phyloP scores from a whole-genome alignment of 2,797 vertebrate species.

The Chelonia mydas region DNA sequence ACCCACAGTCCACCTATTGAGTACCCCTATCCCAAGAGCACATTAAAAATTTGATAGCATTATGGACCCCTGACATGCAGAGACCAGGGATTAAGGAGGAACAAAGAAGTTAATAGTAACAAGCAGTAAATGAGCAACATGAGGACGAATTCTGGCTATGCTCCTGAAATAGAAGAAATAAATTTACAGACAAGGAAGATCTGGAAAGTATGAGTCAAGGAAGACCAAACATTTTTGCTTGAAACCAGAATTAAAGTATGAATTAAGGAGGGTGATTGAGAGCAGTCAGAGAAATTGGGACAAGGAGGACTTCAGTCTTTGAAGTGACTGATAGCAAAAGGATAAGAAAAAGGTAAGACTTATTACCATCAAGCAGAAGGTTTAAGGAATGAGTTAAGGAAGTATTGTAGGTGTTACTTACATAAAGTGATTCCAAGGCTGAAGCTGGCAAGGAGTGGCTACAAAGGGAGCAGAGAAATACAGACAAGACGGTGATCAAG shows the following conservation, averaged over 20 bases:
- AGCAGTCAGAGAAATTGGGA: neutral
- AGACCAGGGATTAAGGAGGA: neutral
- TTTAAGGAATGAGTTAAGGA: neutral
- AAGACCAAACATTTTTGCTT: neutral
- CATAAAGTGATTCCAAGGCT: neutral
- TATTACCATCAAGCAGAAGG: neutral
- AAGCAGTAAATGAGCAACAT: neutral
- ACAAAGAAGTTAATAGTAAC: neutral
- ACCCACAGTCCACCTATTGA: too few relatives aligned
- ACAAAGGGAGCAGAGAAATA: neutral
- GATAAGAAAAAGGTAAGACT: neutral
- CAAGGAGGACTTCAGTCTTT: slow-evolving; percentile 22
- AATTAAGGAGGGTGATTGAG: neutral
- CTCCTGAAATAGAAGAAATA: neutral
- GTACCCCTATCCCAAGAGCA: neutral
- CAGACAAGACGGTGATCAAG: neutral
- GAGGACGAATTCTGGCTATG: neutral
- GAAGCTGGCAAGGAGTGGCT: neutral
- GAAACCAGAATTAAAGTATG: neutral
- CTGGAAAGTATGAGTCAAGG: neutral
- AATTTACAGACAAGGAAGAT: neutral
- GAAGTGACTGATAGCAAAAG: neutral
- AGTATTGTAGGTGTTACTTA: neutral
- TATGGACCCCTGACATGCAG: rapidly evolving
- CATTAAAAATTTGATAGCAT: neutral